phyloP scores from a whole-genome alignment of 2,113 vertebrate species.

The Coryphaenoides rupestris region DNA sequence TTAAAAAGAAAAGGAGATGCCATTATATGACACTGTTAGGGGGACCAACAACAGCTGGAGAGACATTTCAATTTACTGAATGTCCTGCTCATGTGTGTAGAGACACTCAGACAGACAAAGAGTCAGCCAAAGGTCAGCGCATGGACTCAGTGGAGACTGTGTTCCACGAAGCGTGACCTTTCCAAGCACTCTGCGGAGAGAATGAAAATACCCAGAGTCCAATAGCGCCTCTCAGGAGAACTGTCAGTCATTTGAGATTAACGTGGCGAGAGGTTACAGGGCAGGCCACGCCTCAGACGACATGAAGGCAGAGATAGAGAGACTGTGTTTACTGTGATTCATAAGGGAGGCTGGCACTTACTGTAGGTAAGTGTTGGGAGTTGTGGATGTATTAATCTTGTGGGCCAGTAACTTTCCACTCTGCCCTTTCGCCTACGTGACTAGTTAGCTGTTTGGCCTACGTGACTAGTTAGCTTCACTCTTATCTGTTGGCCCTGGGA shows the following conservation, averaged over 20 bases:
- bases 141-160: conserved; percentile 39
- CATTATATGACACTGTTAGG: not conserved
- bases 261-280: conserved; percentile 29
- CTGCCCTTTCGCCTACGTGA: too few relatives aligned
- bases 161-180: conserved; percentile 49
- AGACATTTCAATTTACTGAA: not conserved
- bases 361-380: too few relatives aligned
- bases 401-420: too few relatives aligned
- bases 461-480: too few relatives aligned
- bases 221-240: conserved; percentile 43
- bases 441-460: too few relatives aligned
- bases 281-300: conserved; percentile 12
- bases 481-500: too few relatives aligned
- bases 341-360: too few relatives aligned
- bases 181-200: conserved; percentile 38
- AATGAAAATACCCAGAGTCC: conserved; percentile 46
- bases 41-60: not conserved
- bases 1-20: too few relatives aligned
- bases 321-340: not conserved
- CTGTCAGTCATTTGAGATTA: conserved; percentile 56
- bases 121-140: conserved; percentile 11
- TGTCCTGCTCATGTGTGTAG: not conserved
- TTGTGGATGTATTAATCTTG: too few relatives aligned
- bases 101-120: not conserved
- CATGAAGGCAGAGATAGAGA: conserved; percentile 12